These are phyloP conservation scores for Drosophila formosana DNA, from an alignment of 2,888 invertebrate genomes.

Conservation along the genomic window DNA sequence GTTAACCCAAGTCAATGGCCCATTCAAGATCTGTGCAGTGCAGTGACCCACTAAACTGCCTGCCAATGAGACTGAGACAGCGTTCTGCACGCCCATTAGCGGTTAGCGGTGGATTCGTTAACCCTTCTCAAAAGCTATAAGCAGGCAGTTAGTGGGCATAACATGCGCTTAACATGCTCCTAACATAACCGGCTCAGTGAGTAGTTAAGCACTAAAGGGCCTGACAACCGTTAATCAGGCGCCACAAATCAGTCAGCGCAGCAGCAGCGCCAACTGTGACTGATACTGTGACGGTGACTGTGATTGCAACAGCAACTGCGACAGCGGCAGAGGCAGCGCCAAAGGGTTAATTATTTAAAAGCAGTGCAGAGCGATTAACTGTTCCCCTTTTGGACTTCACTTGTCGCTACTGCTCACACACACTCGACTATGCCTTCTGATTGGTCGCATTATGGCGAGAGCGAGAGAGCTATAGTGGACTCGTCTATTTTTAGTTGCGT, in stretches of 20 bases:
- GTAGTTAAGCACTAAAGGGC: slow-evolving; percentile 44
- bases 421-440: slow-evolving; percentile 33
- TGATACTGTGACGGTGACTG: slow-evolving; percentile 1
- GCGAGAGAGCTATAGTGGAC: slow-evolving; percentile 10
- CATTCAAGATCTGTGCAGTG: slow-evolving; percentile 23
- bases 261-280: slow-evolving; percentile 8
- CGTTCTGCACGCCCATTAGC: slow-evolving; percentile 53
- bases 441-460: slow-evolving; percentile 43
- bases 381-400: not conserved
- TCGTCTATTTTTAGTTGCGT: slow-evolving; percentile 51
- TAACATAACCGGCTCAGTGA: slow-evolving; percentile 38
- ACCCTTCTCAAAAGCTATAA: slow-evolving; percentile 63
- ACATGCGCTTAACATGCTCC: slow-evolving; percentile 43
- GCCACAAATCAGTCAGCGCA: slow-evolving; percentile 64
- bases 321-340: not conserved
- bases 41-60: slow-evolving; percentile 58
- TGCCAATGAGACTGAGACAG: slow-evolving; percentile 29
- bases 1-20: slow-evolving; percentile 37
- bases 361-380: slow-evolving; percentile 39
- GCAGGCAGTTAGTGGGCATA: slow-evolving; percentile 42
- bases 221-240: slow-evolving; percentile 77
- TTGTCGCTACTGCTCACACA: not conserved
- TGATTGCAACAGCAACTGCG: not conserved
- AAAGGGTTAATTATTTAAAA: slow-evolving; percentile 48
- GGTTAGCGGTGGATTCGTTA: slow-evolving; percentile 44